These are phyloP conservation scores for Neotragus pygmaeus DNA, from an alignment of 2,113 vertebrate genomes.

Conservation along the genomic window DNA sequence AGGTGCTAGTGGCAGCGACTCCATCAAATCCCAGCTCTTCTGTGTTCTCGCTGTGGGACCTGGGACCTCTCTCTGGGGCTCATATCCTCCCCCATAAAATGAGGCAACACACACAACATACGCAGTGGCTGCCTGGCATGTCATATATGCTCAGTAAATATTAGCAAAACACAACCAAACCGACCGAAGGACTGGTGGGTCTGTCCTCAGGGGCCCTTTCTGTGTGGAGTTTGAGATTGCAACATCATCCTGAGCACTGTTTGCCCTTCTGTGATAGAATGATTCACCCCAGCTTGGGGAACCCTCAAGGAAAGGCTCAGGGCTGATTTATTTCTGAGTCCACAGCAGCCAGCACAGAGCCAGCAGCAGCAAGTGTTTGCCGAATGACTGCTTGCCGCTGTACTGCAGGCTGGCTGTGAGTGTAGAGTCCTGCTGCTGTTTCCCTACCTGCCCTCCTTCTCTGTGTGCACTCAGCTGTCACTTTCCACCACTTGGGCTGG, in stretches of 20 bases:
- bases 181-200: neutral
- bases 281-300: slow-evolving; percentile 24
- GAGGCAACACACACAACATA: neutral
- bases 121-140: neutral
- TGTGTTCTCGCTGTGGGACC: neutral
- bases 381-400: neutral
- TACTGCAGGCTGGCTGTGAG: neutral
- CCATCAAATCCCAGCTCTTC: neutral
- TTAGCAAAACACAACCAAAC: neutral
- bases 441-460: neutral
- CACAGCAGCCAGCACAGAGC: neutral
- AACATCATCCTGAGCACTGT: neutral
- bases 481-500: neutral
- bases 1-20: neutral
- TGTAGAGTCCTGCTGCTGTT: neutral
- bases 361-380: neutral
- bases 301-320: neutral
- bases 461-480: neutral
- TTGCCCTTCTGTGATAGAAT: slow-evolving; percentile 24
- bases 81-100: neutral
- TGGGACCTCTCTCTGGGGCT: neutral
- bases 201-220: neutral
- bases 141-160: neutral
- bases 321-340: neutral
- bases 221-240: neutral